Conservation (phyloP, 1,140 invertebrate species). For the Drosophila insularis region DNA sequence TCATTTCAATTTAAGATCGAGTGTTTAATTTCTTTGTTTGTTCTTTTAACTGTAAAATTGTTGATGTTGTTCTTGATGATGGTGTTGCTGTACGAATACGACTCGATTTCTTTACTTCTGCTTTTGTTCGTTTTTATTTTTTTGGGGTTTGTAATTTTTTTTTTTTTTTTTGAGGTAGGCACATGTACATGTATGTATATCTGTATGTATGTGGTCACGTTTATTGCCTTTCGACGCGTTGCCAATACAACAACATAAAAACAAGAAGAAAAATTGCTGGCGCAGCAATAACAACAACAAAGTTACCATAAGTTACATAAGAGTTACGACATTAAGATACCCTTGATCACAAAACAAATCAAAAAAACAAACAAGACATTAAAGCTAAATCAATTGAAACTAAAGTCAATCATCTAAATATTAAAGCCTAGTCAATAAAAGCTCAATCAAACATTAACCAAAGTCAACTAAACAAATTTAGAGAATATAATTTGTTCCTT, state of each 20-base stretch:
- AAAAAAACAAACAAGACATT: no score
- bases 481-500: no score
- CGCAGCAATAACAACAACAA: conserved; percentile 22
- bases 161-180: conserved; percentile 1
- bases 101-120: conserved; percentile 5
- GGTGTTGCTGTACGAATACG: neutral
- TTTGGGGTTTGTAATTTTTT: neutral
- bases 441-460: no score
- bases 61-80: neutral
- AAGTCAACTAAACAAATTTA: no score
- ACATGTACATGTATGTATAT: neutral
- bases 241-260: conserved; percentile 42
- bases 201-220: conserved; percentile 41
- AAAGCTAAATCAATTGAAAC: no score
- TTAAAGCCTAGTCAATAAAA: no score
- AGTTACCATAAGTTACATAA: conserved; percentile 3
- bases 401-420: no score
- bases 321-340: neutral
- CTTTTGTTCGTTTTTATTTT: conserved; percentile 7
- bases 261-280: conserved; percentile 10
- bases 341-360: neutral
- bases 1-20: neutral
- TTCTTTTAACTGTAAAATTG: conserved; percentile 2
- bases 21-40: conserved; percentile 1
- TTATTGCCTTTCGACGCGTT: conserved; percentile 56